These are phyloP conservation scores for Hormaphis cornu DNA, from an alignment of 1,140 invertebrate species.

Conservation along the genomic window DNA sequence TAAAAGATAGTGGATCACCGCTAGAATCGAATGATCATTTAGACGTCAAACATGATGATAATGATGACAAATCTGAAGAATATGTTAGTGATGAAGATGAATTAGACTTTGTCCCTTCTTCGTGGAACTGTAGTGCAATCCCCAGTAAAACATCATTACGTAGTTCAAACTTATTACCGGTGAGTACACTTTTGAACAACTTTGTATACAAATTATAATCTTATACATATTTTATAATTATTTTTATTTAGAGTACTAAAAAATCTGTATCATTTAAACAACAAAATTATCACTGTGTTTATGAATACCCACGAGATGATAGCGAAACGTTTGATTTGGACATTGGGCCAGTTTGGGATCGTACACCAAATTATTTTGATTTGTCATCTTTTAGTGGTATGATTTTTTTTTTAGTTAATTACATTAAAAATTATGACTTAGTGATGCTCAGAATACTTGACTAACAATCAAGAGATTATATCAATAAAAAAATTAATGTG, in stretches of 20 bases:
- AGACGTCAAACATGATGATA: neutral
- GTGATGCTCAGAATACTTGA: too few relatives aligned
- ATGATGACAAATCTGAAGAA: constrained; percentile 38
- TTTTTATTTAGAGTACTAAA: constrained; percentile 45
- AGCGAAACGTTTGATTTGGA: constrained; percentile 16
- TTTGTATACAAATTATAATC: too few relatives aligned
- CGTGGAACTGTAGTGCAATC: constrained; percentile 49
- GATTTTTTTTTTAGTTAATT: too few relatives aligned
- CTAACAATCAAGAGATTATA: too few relatives aligned
- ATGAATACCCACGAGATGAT: constrained; percentile 66
- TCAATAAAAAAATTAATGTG: too few relatives aligned
- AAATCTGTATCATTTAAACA: constrained; percentile 68
- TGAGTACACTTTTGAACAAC: neutral
- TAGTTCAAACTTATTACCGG: constrained; percentile 45
- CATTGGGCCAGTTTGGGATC: constrained; percentile 18
- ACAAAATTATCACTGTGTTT: constrained; percentile 70
- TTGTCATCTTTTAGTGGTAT: constrained; percentile 15
- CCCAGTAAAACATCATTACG: constrained; percentile 49
- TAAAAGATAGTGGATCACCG: constrained; percentile 28
- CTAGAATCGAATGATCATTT: neutral
- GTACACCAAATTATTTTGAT: constrained; percentile 19
- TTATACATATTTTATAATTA: too few relatives aligned
- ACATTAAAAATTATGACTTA: too few relatives aligned
- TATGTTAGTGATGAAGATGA: constrained; percentile 42
- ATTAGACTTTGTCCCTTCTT: constrained; percentile 50